Evolutionary conservation across 1,140 invertebrate species (phyloP).

Genomic region (Ericerus pela): DNA sequence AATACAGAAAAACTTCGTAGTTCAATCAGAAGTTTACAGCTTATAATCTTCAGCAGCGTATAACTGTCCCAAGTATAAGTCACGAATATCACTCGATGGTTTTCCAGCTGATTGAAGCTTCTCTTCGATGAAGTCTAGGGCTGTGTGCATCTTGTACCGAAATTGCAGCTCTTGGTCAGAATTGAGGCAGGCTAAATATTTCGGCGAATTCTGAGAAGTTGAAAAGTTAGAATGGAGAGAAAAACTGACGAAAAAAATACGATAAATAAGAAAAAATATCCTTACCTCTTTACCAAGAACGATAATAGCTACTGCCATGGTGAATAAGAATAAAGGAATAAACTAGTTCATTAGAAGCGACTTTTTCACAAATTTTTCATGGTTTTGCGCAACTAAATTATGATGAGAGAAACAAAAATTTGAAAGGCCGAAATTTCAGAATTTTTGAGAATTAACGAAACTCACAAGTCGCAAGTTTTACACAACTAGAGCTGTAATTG

Average conservation of each 20-base stretch:
- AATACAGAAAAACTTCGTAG: not conserved
- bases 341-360: too few species aligned
- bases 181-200: slow-evolving; percentile 65
- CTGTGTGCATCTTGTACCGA: slow-evolving; percentile 85
- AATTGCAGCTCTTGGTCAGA: slow-evolving; percentile 63
- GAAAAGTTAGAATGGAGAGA: not conserved
- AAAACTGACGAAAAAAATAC: not conserved
- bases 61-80: slow-evolving; percentile 59
- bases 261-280: too few species aligned
- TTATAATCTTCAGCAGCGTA: slow-evolving; percentile 3
- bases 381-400: too few species aligned
- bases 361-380: too few species aligned
- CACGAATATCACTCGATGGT: slow-evolving; percentile 38
- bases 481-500: too few species aligned
- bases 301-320: not conserved
- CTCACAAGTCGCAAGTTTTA: too few species aligned
- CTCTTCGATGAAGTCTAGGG: slow-evolving; percentile 86
- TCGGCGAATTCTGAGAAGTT: slow-evolving; percentile 62
- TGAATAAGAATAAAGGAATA: too few species aligned
- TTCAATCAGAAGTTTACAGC: not conserved
- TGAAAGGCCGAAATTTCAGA: too few species aligned
- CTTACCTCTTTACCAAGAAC: not conserved
- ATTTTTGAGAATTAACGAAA: too few species aligned
- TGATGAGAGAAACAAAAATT: too few species aligned
- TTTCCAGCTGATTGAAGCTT: slow-evolving; percentile 54